phyloP scores from a whole-genome alignment of 2,888 invertebrate genomes.

The Myopa testacea region DNA sequence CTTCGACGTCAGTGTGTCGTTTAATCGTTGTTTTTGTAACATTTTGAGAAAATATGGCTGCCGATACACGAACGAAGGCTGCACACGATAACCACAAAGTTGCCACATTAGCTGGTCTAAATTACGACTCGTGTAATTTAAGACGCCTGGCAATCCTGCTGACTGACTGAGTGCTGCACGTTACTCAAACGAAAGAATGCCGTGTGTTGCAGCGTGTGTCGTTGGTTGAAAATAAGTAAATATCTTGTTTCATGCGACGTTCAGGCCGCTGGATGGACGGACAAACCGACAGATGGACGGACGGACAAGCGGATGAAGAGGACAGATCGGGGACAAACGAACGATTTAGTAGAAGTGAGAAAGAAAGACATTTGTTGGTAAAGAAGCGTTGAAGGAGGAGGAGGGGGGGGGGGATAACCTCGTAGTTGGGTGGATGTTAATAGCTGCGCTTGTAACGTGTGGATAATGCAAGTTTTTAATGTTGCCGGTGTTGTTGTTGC shows the following conservation, averaged over 20 bases:
- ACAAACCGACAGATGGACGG: slow-evolving; percentile 9
- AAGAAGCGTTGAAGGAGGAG: background rate
- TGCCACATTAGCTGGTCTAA: slow-evolving; percentile 19
- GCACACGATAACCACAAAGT: slow-evolving; percentile 14
- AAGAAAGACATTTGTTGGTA: background rate
- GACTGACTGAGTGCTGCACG: slow-evolving; percentile 52
- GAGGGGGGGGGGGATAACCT: background rate
- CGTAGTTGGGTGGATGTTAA: slow-evolving; percentile 36
- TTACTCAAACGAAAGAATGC: slow-evolving; percentile 59
- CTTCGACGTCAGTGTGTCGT: too few species aligned
- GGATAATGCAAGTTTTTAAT: slow-evolving; percentile 32
- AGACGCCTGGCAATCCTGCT: slow-evolving; percentile 39
- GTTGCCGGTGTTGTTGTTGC: background rate
- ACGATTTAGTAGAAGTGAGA: background rate
- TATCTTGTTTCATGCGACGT: slow-evolving; percentile 45
- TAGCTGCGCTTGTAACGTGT: slow-evolving; percentile 38
- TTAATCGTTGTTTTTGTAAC: background rate
- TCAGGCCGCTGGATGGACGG: background rate
- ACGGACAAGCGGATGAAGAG: slow-evolving; percentile 3
- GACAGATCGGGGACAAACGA: background rate
- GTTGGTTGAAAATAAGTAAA: slow-evolving; percentile 37
- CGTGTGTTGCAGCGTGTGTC: slow-evolving; percentile 37
- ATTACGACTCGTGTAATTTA: slow-evolving; percentile 27
- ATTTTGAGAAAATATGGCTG: slow-evolving; percentile 13
- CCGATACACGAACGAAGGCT: background rate